A percentile compares a stretch with the other conserved stretches of the same genome.
Evolutionary conservation across 2,888 invertebrate species (phyloP).

Genomic region (Disparrhopalites patrizii): DNA sequence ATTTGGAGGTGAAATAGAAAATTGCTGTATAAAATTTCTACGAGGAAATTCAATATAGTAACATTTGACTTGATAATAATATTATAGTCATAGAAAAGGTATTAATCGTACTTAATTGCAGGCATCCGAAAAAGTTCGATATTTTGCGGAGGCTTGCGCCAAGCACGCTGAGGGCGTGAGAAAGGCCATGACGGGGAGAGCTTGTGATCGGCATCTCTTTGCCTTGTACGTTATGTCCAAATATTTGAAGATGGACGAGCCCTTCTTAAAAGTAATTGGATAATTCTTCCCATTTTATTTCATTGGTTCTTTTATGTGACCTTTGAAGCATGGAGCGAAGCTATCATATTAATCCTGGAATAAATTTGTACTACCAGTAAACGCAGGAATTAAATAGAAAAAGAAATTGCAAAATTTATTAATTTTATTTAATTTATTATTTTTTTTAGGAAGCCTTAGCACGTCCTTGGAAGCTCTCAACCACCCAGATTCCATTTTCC

Average conservation of each 20-base stretch:
- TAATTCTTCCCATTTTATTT: too few relatives aligned
- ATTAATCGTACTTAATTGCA: neutral
- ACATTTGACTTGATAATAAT: too few relatives aligned
- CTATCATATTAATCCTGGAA: too few relatives aligned
- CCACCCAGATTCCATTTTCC: neutral
- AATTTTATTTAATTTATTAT: too few relatives aligned
- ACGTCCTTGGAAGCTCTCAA: neutral
- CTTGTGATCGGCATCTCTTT: slow-evolving; percentile 12
- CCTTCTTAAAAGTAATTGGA: neutral
- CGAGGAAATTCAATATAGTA: too few relatives aligned
- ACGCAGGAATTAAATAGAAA: too few relatives aligned
- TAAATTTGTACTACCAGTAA: too few relatives aligned
- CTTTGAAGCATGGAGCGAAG: too few relatives aligned
- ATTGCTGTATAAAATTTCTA: too few relatives aligned
- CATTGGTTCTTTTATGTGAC: too few relatives aligned
- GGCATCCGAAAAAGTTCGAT: slow-evolving; percentile 55
- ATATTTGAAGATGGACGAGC: neutral
- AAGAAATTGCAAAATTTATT: neutral
- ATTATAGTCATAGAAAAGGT: too few relatives aligned
- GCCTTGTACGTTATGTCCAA: slow-evolving; percentile 3
- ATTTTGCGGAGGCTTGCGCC: slow-evolving; percentile 1
- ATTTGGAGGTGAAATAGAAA: neutral
- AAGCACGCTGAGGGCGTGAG: neutral
- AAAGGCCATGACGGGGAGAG: neutral
- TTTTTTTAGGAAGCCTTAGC: slow-evolving; percentile 47